Percentiles rank a stretch among this genome's conserved stretches.
phyloP scores from a whole-genome alignment of 2,888 invertebrate species.

The Isotomurus palustris region DNA sequence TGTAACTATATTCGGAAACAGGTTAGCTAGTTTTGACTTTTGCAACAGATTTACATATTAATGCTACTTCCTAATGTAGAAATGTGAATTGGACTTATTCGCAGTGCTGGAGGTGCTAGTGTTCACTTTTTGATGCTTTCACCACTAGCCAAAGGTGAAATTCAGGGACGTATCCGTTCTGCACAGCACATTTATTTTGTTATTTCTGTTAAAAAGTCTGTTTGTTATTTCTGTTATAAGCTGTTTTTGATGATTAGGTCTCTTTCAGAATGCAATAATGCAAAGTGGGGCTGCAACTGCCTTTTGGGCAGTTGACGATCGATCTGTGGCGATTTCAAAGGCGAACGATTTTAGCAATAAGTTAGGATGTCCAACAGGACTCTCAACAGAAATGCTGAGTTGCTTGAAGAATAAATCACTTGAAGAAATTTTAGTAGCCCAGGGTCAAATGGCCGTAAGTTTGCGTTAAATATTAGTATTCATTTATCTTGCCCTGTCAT shows the following conservation, averaged over 20 bases:
- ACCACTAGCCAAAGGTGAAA: conserved; percentile 20
- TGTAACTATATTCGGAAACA: conserved; percentile 20
- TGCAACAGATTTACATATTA: background rate
- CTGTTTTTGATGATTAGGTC: conserved; percentile 11
- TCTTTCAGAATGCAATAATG: conserved; percentile 29
- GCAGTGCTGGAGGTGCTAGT: conserved; percentile 23
- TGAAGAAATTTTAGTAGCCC: conserved; percentile 20
- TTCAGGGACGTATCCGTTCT: background rate
- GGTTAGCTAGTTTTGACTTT: conserved; percentile 3
- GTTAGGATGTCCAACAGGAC: conserved; percentile 22
- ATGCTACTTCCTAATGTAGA: background rate
- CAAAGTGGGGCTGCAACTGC: conserved; percentile 15
- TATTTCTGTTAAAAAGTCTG: too few relatives aligned
- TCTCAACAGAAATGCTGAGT: conserved; percentile 20
- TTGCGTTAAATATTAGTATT: background rate
- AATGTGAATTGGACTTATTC: background rate
- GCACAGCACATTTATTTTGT: too few relatives aligned
- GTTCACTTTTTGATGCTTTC: conserved; percentile 27
- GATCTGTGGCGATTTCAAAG: background rate
- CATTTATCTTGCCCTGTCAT: too few relatives aligned
- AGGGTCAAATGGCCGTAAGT: background rate
- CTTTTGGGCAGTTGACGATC: conserved; percentile 16
- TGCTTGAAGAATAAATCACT: conserved; percentile 28
- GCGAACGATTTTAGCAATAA: conserved; percentile 16
- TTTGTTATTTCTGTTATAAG: too few relatives aligned